Evolutionary conservation across 1,140 invertebrate genomes (phyloP).

Genomic region (Elymnias hypermnestra): DNA sequence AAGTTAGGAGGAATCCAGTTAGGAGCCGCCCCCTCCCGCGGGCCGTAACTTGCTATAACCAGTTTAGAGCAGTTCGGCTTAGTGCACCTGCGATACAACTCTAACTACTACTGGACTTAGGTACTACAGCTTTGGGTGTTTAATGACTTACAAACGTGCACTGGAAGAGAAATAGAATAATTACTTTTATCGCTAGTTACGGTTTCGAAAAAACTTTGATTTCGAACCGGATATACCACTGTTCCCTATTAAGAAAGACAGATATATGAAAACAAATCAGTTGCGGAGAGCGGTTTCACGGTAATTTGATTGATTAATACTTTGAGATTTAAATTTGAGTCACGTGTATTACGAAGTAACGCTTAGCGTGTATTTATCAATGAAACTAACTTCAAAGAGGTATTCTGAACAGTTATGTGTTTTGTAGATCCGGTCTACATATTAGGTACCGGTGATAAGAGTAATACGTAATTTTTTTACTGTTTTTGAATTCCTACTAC

Average conservation of each 20-base stretch:
- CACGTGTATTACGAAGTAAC: too few relatives aligned
- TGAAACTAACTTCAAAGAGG: too few relatives aligned
- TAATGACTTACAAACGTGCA: not conserved
- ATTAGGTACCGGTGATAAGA: too few relatives aligned
- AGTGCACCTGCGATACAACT: slow-evolving; percentile 64
- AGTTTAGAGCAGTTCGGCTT: slow-evolving; percentile 62
- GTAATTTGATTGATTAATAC: too few relatives aligned
- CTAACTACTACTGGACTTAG: slow-evolving; percentile 45
- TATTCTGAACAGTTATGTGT: too few relatives aligned
- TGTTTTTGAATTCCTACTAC: too few relatives aligned
- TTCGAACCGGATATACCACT: not conserved
- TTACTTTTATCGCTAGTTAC: not conserved
- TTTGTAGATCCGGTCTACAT: too few relatives aligned
- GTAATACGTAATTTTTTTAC: too few relatives aligned
- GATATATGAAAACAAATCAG: too few relatives aligned
- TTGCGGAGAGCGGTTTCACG: too few relatives aligned
- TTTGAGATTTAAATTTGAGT: too few relatives aligned
- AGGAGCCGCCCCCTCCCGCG: slow-evolving; percentile 39
- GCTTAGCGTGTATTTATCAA: too few relatives aligned
- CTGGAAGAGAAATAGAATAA: not conserved
- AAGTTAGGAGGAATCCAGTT: slow-evolving; percentile 71
- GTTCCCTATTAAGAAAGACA: not conserved
- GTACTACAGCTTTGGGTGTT: not conserved
- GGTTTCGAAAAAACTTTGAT: not conserved
- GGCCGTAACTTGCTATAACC: slow-evolving; percentile 66